Evolutionary conservation across 2,797 vertebrate species (phyloP), one percentile per base, ranked within the genome.

Genomic region (Serranus cabrilla): DNA sequence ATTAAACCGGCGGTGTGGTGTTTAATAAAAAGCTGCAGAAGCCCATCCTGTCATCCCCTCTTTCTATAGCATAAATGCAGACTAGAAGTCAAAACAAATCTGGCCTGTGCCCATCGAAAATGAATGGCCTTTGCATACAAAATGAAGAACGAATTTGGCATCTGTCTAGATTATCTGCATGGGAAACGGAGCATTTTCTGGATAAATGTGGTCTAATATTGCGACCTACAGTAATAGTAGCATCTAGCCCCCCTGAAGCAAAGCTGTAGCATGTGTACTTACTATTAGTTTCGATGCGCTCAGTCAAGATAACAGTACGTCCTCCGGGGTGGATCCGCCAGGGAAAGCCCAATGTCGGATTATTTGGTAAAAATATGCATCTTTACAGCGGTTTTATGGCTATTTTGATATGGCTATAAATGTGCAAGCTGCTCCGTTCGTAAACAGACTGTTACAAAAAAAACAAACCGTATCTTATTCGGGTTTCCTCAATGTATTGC

Each of bases 271-370:
- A 50, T 85, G 87, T 86, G 85, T 89, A 94, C 93, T 93, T 87
- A 94, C 93, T 89, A 77, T 86, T 69, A 85, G 85, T 93, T 89
- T 57, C 81, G 87, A 88, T 78, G 89, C 75, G 83, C 82, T 73
- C 85, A 49, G 85, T 74, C 76, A 43, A 66, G 85, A 84, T 80
- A 84, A 80, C 78, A 84, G 87, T 58, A 55, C 73, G 82, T 93
- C 92, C 89, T 91, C 88, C 85, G 83, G 86, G 64, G 72, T 66
- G 86, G 85, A 91, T 78, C 87, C 81, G 81, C 78, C 76, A 55
- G 78, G 74, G 78, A 55, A 75, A 84, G 64, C 74, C 80, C 84
- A 46, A 68, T 57, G 80, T 86, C 86, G 70, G 79, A 86, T 89
- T 89, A 90, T 87, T 87, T 84, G 84, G 87, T 86, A 70, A 12